Evolutionary conservation across 2,113 vertebrate species (phyloP).

Genomic region (Clupea harengus): DNA sequence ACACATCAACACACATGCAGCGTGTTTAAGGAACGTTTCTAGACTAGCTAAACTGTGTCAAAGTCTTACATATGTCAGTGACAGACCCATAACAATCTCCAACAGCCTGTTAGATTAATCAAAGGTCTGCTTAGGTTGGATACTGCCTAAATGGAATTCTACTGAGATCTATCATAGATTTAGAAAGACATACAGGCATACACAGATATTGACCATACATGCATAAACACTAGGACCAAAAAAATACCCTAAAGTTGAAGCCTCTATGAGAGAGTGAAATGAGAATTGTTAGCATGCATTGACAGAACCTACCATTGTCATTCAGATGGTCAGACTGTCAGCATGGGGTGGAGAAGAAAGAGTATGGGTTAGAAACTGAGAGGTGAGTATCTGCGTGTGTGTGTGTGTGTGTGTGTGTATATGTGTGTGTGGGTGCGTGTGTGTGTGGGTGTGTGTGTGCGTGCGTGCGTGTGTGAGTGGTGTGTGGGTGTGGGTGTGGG

Average conservation of each 20-base stretch:
- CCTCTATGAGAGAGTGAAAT: neutral
- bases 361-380: neutral
- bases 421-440: too few relatives aligned
- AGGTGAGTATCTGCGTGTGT: neutral
- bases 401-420: neutral
- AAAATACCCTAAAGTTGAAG: neutral
- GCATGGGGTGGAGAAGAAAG: neutral
- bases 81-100: neutral
- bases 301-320: slow-evolving; percentile 14
- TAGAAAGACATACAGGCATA: neutral
- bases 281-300: neutral
- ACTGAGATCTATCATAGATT: neutral
- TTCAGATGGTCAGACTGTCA: slow-evolving; percentile 17
- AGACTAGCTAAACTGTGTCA: neutral
- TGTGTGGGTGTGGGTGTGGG: too few relatives aligned
- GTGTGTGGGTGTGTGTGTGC: too few relatives aligned
- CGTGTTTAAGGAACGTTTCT: neutral
- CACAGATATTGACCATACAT: neutral
- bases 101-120: neutral
- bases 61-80: neutral
- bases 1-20: neutral
- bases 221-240: neutral
- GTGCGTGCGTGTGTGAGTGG: too few relatives aligned
- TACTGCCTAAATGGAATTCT: neutral
- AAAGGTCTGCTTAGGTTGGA: neutral